phyloP scores from a whole-genome alignment of 2,113 vertebrate species.

The Theristicus caerulescens region DNA sequence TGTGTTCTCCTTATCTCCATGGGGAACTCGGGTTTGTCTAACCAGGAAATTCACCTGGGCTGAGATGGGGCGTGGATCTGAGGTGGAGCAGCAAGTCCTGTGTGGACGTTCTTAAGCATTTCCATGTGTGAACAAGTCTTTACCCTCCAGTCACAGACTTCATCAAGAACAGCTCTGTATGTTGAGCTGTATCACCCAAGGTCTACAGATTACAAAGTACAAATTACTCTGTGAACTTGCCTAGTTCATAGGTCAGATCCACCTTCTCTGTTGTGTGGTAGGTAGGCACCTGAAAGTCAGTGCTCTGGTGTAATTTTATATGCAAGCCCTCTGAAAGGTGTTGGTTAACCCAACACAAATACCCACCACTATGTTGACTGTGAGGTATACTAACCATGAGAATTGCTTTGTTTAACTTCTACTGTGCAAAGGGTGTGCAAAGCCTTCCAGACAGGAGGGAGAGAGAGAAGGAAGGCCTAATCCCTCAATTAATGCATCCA shows the following conservation, averaged over 20 bases:
- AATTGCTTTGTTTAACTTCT: background rate
- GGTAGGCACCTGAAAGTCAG: background rate
- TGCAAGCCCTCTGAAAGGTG: background rate
- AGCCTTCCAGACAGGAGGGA: background rate
- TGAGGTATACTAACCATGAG: background rate
- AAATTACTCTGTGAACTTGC: background rate
- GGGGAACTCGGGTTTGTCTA: background rate
- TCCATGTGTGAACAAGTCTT: background rate
- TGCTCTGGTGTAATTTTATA: background rate
- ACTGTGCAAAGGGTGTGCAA: background rate
- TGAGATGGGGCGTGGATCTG: background rate
- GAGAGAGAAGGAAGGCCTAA: background rate
- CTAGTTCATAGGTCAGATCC: background rate
- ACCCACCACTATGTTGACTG: background rate
- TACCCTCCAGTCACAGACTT: background rate
- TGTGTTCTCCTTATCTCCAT: background rate
- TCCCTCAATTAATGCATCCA: background rate
- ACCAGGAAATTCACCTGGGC: constrained; percentile 1
- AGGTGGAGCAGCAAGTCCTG: background rate
- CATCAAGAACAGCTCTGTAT: background rate
- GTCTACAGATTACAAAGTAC: background rate
- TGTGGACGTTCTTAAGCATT: background rate
- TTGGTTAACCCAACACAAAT: background rate
- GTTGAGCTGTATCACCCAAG: background rate
- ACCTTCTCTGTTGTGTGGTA: background rate